Evolutionary conservation across 2,113 vertebrate species (phyloP).

Genomic region (Nyctereutes procyonoides): DNA sequence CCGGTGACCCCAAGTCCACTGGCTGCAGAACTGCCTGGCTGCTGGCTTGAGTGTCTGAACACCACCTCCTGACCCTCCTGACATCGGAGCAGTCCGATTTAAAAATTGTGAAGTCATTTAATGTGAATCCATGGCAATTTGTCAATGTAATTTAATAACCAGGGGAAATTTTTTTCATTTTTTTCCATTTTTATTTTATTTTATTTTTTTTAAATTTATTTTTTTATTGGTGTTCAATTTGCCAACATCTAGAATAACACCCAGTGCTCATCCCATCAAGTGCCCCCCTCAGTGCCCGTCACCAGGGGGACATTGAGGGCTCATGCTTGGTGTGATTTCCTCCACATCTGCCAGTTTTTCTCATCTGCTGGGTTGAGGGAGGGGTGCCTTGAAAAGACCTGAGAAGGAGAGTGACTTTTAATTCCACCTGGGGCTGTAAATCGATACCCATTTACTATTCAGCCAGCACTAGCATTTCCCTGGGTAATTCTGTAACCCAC

Average conservation of each 20-base stretch:
- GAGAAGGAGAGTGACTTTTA: conserved; percentile 75
- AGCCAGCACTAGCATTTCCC: conserved; percentile 83
- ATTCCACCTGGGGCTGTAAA: conserved; percentile 85
- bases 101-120: conserved; percentile 45
- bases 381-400: conserved; percentile 41
- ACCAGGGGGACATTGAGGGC: neutral
- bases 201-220: too few species aligned
- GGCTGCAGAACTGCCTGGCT: neutral
- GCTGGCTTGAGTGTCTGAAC: neutral
- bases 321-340: conserved; percentile 40
- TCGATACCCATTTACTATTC: conserved; percentile 86
- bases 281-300: too few species aligned
- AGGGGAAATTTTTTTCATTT: neutral
- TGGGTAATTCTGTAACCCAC: conserved; percentile 81
- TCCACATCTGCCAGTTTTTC: conserved; percentile 65
- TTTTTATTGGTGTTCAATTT: too few species aligned
- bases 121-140: conserved; percentile 50
- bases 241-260: too few species aligned
- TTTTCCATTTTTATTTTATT: too few species aligned
- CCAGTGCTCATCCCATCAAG: too few species aligned
- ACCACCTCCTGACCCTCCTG: neutral
- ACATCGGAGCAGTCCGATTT: conserved; percentile 18
- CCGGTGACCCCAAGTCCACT: neutral
- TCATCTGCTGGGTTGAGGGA: neutral
- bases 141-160: conserved; percentile 69